A percentile compares a stretch with the other conserved stretches of the same genome.
These are phyloP conservation scores for Physella acuta DNA, from an alignment of 1,140 invertebrate species.

Conservation along the genomic window DNA sequence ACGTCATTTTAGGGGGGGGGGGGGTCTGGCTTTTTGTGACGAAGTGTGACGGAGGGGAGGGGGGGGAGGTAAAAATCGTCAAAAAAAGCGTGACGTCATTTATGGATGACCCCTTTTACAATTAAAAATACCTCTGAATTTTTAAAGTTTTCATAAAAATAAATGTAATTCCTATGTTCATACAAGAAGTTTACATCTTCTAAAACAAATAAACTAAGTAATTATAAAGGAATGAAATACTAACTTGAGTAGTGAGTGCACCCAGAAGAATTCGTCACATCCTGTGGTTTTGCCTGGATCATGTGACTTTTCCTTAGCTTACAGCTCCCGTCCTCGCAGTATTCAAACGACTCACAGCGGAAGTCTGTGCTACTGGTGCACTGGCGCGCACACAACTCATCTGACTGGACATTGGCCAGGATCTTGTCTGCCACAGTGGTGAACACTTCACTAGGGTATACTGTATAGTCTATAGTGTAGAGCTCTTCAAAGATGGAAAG, in stretches of 20 bases:
- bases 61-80: no score
- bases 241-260: slow-evolving; percentile 13
- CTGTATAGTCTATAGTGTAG: slow-evolving; percentile 17
- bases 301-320: slow-evolving; percentile 10
- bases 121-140: background rate
- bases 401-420: background rate
- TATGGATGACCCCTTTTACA: no score
- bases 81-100: no score
- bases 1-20: no score
- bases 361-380: slow-evolving; percentile 9
- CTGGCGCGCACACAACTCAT: slow-evolving; percentile 17
- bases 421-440: slow-evolving; percentile 8
- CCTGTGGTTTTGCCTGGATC: background rate
- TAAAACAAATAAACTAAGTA: no score
- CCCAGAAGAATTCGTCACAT: background rate
- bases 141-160: background rate
- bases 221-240: no score
- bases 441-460: slow-evolving; percentile 1
- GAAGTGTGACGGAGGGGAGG: no score
- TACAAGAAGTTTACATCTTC: background rate
- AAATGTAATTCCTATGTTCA: background rate
- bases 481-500: no score
- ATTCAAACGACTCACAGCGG: slow-evolving; percentile 16
- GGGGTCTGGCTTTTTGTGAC: no score
- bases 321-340: background rate